Percentiles rank a stretch among this genome's conserved stretches.
These are phyloP conservation scores for Rhadinocentrus ornatus DNA, from an alignment of 2,797 vertebrate genomes.

Conservation along the genomic window DNA sequence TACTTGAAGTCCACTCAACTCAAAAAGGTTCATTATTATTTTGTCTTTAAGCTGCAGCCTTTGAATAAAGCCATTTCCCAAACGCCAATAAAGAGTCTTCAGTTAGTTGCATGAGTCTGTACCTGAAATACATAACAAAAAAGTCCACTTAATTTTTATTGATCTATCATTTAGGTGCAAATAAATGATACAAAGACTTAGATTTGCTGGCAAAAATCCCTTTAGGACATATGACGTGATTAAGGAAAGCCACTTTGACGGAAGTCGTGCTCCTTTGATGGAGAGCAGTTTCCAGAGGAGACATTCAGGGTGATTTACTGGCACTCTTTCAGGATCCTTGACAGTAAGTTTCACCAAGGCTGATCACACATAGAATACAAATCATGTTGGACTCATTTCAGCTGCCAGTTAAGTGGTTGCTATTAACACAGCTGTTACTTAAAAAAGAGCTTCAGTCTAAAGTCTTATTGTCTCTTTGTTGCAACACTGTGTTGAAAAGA, in stretches of 20 bases:
- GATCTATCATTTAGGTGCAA: not conserved
- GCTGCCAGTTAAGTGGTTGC: not conserved
- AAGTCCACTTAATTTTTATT: too few relatives aligned
- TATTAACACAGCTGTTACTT: not conserved
- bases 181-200: not conserved
- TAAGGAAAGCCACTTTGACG: not conserved
- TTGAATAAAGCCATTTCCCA: not conserved
- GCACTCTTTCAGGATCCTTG: constrained; percentile 5
- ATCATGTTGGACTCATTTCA: not conserved
- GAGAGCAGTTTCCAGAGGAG: constrained; percentile 11
- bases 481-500: not conserved
- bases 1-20: not conserved
- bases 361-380: constrained; percentile 3
- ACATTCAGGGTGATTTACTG: constrained; percentile 12
- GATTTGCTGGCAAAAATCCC: constrained; percentile 5
- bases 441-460: not conserved
- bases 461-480: not conserved
- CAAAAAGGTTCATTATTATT: constrained; percentile 6
- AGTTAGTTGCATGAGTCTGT: constrained; percentile 1
- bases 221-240: not conserved
- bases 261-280: not conserved
- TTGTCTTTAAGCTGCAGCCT: constrained; percentile 10
- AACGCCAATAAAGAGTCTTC: not conserved
- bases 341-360: not conserved
- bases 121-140: not conserved